phyloP scores from a whole-genome alignment of 2,797 vertebrate species.

The Crypturellus tataupa region DNA sequence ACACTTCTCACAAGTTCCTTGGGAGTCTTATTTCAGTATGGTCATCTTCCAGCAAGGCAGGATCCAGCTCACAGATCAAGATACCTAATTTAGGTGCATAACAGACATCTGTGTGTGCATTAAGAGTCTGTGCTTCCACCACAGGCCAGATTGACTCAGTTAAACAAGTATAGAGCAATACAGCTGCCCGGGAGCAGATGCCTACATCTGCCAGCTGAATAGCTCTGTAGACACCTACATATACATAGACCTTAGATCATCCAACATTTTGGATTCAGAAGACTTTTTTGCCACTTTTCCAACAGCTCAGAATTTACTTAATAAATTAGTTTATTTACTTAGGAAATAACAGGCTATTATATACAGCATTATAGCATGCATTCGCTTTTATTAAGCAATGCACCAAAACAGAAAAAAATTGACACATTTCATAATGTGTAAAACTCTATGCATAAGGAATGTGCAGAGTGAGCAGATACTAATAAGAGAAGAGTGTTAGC shows the following conservation, averaged over 20 bases:
- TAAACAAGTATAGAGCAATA: neutral
- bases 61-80: neutral
- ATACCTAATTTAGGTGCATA: neutral
- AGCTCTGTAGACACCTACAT: neutral
- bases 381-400: constrained; percentile 12
- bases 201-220: neutral
- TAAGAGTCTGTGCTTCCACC: neutral
- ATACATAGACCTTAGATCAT: neutral
- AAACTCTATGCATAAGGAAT: constrained; percentile 9
- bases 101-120: rapidly evolving
- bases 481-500: constrained; percentile 21
- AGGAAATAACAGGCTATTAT: constrained; percentile 25
- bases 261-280: neutral
- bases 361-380: neutral
- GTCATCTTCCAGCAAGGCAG: neutral
- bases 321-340: neutral
- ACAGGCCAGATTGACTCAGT: neutral
- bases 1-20: neutral
- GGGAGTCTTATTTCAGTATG: neutral
- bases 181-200: neutral
- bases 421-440: neutral
- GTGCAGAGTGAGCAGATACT: neutral
- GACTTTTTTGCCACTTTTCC: neutral
- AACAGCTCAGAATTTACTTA: constrained; percentile 15
- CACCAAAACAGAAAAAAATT: constrained; percentile 1